These are phyloP conservation scores for Embiotoca jacksoni DNA, from an alignment of 2,113 vertebrate species.

Conservation along the genomic window DNA sequence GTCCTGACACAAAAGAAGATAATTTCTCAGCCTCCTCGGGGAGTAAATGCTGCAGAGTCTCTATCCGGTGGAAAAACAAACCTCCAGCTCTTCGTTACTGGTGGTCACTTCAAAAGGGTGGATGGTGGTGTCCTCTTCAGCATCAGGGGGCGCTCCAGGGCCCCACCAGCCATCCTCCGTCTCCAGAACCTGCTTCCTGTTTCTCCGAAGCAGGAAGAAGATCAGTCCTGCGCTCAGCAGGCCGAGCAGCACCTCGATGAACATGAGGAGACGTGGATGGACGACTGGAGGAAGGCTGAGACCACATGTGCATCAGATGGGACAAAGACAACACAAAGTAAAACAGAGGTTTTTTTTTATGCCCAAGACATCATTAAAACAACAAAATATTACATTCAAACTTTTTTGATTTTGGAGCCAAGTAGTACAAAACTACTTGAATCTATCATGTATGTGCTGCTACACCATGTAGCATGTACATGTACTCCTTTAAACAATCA, in stretches of 20 bases:
- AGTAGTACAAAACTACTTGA: neutral
- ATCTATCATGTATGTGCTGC: too few species aligned
- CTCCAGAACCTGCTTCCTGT: constrained; percentile 81
- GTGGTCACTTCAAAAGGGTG: constrained; percentile 83
- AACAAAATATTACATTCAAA: neutral
- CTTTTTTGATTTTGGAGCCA: too few species aligned
- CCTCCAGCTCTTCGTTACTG: constrained; percentile 85
- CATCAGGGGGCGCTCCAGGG: constrained; percentile 61
- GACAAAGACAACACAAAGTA: too few species aligned
- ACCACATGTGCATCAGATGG: neutral
- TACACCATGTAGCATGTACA: too few species aligned
- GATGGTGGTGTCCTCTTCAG: constrained; percentile 81
- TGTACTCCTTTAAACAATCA: too few species aligned
- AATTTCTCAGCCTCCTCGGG: neutral
- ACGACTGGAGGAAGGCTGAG: neutral
- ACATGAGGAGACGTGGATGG: constrained; percentile 65
- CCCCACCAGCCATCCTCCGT: constrained; percentile 91
- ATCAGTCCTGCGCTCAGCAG: constrained; percentile 83
- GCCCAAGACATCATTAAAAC: too few species aligned
- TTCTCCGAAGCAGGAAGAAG: constrained; percentile 80
- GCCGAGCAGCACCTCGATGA: constrained; percentile 75
- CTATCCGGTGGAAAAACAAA: constrained; percentile 46
- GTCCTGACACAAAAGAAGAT: constrained; percentile 80
- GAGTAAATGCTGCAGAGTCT: neutral
- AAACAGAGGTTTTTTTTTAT: too few species aligned